A percentile compares a stretch with the other conserved stretches of the same genome.
Conservation (phyloP, 2,797 vertebrate species). For the Sebastes itinus region DNA sequence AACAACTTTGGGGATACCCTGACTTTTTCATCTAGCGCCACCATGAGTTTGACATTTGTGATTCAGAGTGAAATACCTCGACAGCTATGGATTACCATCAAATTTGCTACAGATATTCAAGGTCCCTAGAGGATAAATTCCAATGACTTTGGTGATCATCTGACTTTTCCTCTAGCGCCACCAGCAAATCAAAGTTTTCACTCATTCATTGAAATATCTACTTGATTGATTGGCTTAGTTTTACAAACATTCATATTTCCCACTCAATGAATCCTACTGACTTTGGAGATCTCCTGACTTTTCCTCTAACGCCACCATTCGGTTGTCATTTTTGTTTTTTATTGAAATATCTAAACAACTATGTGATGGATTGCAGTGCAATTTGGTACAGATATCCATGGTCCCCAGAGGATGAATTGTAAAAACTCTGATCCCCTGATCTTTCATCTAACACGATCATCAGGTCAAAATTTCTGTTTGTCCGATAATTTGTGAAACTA, state of each 20-base stretch:
- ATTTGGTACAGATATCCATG: neutral
- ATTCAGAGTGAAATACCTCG: neutral
- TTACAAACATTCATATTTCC: neutral
- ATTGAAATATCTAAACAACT: neutral
- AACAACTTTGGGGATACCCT: neutral
- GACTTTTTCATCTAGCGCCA: neutral
- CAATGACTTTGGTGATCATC: too few relatives aligned
- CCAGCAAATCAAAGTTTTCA: neutral
- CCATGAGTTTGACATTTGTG: too few relatives aligned
- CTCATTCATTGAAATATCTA: neutral
- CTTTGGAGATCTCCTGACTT: neutral
- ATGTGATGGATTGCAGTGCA: neutral
- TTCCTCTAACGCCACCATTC: neutral
- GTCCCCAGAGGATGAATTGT: neutral
- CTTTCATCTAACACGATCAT: fast-evolving
- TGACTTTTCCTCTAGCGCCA: too few relatives aligned
- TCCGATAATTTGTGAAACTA: neutral
- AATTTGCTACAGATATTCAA: neutral
- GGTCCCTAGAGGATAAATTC: too few relatives aligned
- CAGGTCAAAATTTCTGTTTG: neutral
- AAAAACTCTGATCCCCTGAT: neutral
- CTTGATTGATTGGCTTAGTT: neutral
- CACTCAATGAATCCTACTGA: neutral
- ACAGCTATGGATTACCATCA: neutral
- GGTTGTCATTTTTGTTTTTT: too few relatives aligned